Percentiles rank a stretch among this genome's conserved stretches.
phyloP scores from a whole-genome alignment of 2,113 vertebrate species.

The Cairina moschata region DNA sequence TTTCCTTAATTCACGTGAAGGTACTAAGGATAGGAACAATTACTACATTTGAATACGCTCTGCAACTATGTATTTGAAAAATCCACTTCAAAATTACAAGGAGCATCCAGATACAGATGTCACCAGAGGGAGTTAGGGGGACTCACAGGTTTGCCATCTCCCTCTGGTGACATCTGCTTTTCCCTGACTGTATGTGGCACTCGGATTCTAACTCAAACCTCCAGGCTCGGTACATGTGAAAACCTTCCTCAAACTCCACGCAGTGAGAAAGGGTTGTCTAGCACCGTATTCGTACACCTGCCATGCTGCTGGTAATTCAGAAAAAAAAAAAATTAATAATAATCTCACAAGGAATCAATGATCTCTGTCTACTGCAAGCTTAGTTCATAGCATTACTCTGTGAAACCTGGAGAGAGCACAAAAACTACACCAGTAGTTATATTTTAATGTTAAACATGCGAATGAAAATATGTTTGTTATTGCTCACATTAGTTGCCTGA shows the following conservation, averaged over 20 bases:
- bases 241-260: background rate
- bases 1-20: background rate
- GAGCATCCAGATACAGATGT: background rate
- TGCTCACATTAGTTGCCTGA: background rate
- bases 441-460: background rate
- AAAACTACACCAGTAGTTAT: background rate
- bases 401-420: background rate
- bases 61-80: background rate
- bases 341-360: background rate
- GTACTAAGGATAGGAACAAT: background rate
- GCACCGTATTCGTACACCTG: background rate
- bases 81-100: background rate
- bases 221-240: background rate
- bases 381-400: background rate
- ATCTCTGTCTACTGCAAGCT: background rate
- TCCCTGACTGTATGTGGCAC: background rate
- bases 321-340: background rate
- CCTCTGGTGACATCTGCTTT: background rate
- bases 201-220: background rate
- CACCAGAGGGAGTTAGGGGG: no score
- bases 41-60: background rate
- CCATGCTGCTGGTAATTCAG: background rate
- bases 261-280: background rate
- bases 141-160: background rate
- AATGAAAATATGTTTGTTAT: background rate